Evolutionary conservation across 1,140 invertebrate genomes (phyloP), one percentile per base, ranked within the genome.

Genomic region (Ladona fulva): DNA sequence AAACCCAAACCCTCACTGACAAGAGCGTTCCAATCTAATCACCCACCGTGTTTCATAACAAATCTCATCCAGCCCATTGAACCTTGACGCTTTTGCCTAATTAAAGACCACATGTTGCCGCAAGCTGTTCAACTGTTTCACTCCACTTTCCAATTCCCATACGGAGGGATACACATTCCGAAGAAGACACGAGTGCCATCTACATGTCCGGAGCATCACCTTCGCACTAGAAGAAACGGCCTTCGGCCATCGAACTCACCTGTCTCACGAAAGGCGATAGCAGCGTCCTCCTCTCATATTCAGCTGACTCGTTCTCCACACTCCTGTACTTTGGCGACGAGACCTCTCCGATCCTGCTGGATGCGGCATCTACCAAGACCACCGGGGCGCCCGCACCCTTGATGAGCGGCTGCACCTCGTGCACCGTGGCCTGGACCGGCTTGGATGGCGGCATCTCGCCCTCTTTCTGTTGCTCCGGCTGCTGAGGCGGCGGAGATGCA

Each of bases 331-430:
- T 66, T 12, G 52, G 52, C 3, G 52, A 11, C 44, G 44, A 52
- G 44, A 11, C 44, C 10, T 22, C 52, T 19, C n/a, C 3, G 52
- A 12, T 66, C 44, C 19, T 52, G 44, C 10, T 11, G 44, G 52
- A 6, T 22, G 1, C 12, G 16, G 3, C 12, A 12, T 66, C 52
- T 3, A 66, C n/a, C 16, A 66, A 3, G n/a, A 66, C 52, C 3
- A 66, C 52, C 16, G 52, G 16, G 52, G 52, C 52, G n/a, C 52
- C 52, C 52, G 14, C 16, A 16, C 52, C 52, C 52, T 66, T 66
- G 52, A 66, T 66, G 52, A 66, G 52, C 52, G 52, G 52, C 52
- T 66, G 52, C 52, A 66, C 52, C 52, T 66, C 52, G 52, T 66
- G 52, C 3, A 66, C 52, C 3, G 52, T 19, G n/a, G 52, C 16